Evolutionary conservation across 2,113 vertebrate species (phyloP), one percentile per base, ranked within the genome.

Genomic region (Dromaius novaehollandiae): DNA sequence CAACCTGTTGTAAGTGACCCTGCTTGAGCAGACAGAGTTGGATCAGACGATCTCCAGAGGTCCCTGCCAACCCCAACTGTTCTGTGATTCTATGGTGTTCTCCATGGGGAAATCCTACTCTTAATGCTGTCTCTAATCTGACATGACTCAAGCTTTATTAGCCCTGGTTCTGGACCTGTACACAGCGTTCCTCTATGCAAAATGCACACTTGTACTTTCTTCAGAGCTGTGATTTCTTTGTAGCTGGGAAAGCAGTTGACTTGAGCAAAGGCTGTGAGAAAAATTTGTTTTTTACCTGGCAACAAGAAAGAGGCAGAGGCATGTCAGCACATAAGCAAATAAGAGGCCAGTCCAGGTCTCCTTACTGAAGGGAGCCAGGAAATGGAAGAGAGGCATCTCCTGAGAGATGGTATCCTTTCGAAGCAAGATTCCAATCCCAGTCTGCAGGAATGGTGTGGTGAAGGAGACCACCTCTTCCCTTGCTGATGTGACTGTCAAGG

Each of bases 371-470:
- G 99, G 99, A 4, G 97, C 95, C 86, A 99, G 96, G 91, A 99
- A 98, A 88, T 98, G 98, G 95, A 99, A 98, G 63, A 98, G 77
- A 3, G 97, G 98, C 11, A 97, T 36, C 4, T 98, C 97, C 8
- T 98, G 97, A 1, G 96, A 89, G 30, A 55, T 51, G 0, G 83
- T 26, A 53, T 98, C 98, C 66, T 97, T 98, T 24, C 95, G 97
- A 32, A 99, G 83, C 89, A 99, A 22, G 97, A 99, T 99, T n/a
- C 99, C 96, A 4, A 99, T 97, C 0, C 99, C 99, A 0, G 98
- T 99, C 75, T 99, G 98, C 97, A 99, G 98, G 97, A 99, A 99
- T 0, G 99, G 99, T 0, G 98, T 98, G 88, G 98, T 98, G 98
- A 99, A 98, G 89, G 99, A 98, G 44, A 99, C 98, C 4, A n/a